Conservation (phyloP, 2,113 vertebrate genomes). For the Bujurquina vittata region DNA sequence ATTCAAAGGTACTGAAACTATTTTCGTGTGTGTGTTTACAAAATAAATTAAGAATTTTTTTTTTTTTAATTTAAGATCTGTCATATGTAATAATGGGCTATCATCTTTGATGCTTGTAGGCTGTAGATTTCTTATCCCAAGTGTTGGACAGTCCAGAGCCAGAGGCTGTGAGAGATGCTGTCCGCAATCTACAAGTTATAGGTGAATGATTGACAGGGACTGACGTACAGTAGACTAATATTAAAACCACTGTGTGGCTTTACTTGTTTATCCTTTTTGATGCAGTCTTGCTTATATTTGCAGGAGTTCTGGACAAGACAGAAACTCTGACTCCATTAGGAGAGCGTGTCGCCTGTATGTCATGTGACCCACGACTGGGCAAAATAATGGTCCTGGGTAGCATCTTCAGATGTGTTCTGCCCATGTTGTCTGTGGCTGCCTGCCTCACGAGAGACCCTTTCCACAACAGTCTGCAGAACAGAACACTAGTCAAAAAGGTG, state of each 20-base stretch:
- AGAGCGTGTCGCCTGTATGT: slow-evolving; percentile 88
- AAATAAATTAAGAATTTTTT: no score
- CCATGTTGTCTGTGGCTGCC: slow-evolving; percentile 88
- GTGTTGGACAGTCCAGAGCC: slow-evolving; percentile 92
- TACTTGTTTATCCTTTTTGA: neutral
- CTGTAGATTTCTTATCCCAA: slow-evolving; percentile 93
- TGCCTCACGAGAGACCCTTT: slow-evolving; percentile 97
- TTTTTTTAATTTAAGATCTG: no score
- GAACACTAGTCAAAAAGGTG: slow-evolving; percentile 87
- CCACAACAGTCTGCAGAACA: slow-evolving; percentile 92
- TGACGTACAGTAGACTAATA: neutral
- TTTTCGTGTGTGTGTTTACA: neutral
- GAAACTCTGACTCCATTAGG: slow-evolving; percentile 91
- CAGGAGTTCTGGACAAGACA: slow-evolving; percentile 88
- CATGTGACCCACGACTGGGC: slow-evolving; percentile 93
- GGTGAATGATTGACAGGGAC: slow-evolving; percentile 76
- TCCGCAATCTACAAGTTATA: slow-evolving; percentile 89
- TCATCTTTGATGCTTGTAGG: slow-evolving; percentile 73
- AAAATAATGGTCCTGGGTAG: slow-evolving; percentile 91
- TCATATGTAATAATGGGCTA: neutral
- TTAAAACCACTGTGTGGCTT: neutral
- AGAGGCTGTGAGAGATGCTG: slow-evolving; percentile 87
- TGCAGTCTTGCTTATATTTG: neutral
- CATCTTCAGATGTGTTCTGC: slow-evolving; percentile 91
- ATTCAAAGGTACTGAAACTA: slow-evolving; percentile 83